A percentile compares a stretch with the other conserved stretches of the same genome.
Evolutionary conservation across 2,113 vertebrate species (phyloP).

Genomic region (Galemys pyrenaicus): DNA sequence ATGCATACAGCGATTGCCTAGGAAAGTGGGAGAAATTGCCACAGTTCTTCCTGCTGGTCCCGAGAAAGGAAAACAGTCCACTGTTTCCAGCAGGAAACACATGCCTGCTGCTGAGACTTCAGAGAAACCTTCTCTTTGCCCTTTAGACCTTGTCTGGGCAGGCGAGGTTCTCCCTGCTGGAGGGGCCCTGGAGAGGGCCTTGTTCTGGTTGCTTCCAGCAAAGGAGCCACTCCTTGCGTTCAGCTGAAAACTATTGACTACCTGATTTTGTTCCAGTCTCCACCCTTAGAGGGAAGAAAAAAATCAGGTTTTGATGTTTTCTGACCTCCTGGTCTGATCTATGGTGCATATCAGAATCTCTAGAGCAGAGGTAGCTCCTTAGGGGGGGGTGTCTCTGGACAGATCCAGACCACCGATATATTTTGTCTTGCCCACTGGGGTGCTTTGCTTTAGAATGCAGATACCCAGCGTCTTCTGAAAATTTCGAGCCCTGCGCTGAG

Average conservation of each 20-base stretch:
- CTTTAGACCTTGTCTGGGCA: background rate
- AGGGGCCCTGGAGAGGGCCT: background rate
- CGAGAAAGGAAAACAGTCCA: background rate
- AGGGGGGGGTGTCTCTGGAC: background rate
- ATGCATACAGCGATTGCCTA: fast-evolving
- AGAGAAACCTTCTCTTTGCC: too few species aligned
- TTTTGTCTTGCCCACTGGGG: background rate
- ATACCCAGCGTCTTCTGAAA: background rate
- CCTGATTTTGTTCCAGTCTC: background rate
- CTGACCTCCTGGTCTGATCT: background rate
- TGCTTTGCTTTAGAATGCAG: background rate
- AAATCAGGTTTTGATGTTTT: background rate
- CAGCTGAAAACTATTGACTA: fast-evolving
- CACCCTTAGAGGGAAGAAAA: background rate
- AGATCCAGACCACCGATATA: background rate
- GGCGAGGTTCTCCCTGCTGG: background rate
- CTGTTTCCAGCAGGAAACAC: too few species aligned
- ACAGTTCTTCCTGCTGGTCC: background rate
- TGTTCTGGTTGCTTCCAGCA: background rate
- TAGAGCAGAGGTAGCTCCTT: background rate
- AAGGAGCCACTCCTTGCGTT: background rate
- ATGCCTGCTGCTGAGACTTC: background rate
- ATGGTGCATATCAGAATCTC: background rate
- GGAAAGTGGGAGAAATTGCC: background rate
- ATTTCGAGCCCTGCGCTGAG: background rate